phyloP scores from a whole-genome alignment of 2,113 vertebrate species.

The Bubalus kerabau region DNA sequence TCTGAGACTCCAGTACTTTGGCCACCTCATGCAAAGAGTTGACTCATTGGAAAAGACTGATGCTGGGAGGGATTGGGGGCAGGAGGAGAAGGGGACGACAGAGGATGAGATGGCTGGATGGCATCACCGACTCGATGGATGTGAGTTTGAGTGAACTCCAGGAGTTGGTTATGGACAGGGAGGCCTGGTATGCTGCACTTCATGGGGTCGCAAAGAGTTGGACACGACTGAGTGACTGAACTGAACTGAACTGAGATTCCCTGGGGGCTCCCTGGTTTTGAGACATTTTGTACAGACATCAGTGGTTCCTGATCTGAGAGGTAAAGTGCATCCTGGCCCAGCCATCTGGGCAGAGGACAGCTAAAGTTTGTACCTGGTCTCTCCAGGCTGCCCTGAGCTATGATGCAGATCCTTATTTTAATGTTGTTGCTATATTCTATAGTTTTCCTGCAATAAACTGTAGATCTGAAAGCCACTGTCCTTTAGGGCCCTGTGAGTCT shows the following conservation, averaged over 20 bases:
- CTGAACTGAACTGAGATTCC: neutral
- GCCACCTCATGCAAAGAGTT: no score
- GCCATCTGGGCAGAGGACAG: neutral
- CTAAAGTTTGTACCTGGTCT: neutral
- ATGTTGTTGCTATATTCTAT: neutral
- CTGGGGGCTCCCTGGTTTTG: neutral
- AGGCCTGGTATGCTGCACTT: no score
- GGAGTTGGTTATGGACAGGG: no score
- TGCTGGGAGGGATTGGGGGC: no score
- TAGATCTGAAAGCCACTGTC: neutral
- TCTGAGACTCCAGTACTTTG: neutral
- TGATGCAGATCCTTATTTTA: neutral
- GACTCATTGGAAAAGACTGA: no score
- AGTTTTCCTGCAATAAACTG: neutral
- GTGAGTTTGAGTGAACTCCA: no score
- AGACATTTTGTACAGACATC: neutral
- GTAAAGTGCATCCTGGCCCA: neutral
- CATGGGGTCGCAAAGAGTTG: no score
- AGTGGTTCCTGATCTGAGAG: neutral
- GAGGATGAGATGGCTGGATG: no score
- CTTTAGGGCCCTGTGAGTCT: neutral
- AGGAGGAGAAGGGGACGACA: no score
- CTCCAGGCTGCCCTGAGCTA: neutral
- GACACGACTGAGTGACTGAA: no score
- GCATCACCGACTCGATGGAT: no score